Percentiles rank a stretch among this genome's conserved stretches.
phyloP scores from a whole-genome alignment of 2,888 invertebrate species.

The Eremobia ochroleuca region DNA sequence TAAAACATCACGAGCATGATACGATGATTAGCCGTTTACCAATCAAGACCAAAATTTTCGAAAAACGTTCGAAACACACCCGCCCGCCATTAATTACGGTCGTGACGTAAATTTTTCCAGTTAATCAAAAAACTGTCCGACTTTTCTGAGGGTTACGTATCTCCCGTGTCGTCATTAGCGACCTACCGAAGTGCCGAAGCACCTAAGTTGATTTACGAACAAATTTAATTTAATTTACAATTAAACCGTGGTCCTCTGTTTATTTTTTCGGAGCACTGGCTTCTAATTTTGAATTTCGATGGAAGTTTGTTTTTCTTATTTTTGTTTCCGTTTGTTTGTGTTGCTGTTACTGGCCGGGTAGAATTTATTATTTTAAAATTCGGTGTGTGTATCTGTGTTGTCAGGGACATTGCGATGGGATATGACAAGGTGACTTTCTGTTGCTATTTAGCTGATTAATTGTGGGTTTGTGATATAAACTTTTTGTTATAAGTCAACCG shows the following conservation, averaged over 20 bases:
- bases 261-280: slow-evolving; percentile 82
- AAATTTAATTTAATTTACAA: slow-evolving; percentile 89
- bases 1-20: slow-evolving; percentile 34
- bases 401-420: slow-evolving; percentile 2
- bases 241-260: slow-evolving; percentile 85
- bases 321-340: slow-evolving; percentile 69
- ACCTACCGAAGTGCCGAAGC: slow-evolving; percentile 75
- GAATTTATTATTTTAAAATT: slow-evolving; percentile 49
- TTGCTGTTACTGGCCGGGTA: slow-evolving; percentile 51
- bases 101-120: slow-evolving; percentile 81
- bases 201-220: slow-evolving; percentile 83
- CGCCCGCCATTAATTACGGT: slow-evolving; percentile 83
- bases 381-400: slow-evolving; percentile 30
- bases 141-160: slow-evolving; percentile 74
- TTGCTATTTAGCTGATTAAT: not conserved
- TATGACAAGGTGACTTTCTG: slow-evolving; percentile 14
- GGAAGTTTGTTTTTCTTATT: slow-evolving; percentile 77
- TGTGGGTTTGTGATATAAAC: not conserved
- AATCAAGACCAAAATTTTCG: slow-evolving; percentile 48
- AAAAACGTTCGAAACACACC: slow-evolving; percentile 71
- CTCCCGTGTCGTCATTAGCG: slow-evolving; percentile 80
- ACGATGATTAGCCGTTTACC: slow-evolving; percentile 51
- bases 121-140: slow-evolving; percentile 85
- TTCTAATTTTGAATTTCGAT: slow-evolving; percentile 80
- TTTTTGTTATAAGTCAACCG: not conserved